These are phyloP conservation scores for Morpho achilles DNA, from an alignment of 2,888 invertebrate species.

Conservation along the genomic window DNA sequence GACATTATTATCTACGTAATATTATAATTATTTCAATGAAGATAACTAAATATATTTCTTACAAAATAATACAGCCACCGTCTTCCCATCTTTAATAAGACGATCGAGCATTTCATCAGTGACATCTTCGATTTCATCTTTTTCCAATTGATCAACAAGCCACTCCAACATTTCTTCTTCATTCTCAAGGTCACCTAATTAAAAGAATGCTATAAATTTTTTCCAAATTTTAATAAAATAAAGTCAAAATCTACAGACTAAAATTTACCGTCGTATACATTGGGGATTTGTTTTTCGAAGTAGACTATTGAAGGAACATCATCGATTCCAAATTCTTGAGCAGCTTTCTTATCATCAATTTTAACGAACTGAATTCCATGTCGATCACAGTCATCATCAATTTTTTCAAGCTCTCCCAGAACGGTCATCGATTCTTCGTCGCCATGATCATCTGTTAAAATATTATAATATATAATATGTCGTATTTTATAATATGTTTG, in stretches of 20 bases:
- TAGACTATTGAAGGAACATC: constrained; percentile 91
- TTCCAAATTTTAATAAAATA: background rate
- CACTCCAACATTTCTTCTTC: constrained; percentile 94
- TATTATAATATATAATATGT: background rate
- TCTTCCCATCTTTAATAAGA: constrained; percentile 92
- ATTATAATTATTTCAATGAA: background rate
- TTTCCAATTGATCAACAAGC: constrained; percentile 92
- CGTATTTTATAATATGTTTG: no score
- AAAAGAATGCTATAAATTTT: constrained; percentile 4
- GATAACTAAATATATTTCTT: constrained; percentile 48
- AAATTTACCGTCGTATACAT: constrained; percentile 89
- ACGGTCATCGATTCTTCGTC: constrained; percentile 93
- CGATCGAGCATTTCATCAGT: constrained; percentile 96
- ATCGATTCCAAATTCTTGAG: constrained; percentile 92
- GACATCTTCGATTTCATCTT: constrained; percentile 96
- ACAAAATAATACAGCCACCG: constrained; percentile 95
- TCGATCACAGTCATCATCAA: constrained; percentile 95
- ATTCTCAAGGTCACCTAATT: constrained; percentile 87
- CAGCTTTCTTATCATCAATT: constrained; percentile 92
- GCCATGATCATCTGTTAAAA: constrained; percentile 90
- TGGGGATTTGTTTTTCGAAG: constrained; percentile 95
- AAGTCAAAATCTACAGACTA: background rate
- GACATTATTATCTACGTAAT: background rate
- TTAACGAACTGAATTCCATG: constrained; percentile 96
- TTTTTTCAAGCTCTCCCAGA: constrained; percentile 92